A percentile compares a stretch with the other conserved stretches of the same genome.
Evolutionary conservation across 2,888 invertebrate species (phyloP).

Genomic region (Gymnoscelis rufifasciata): DNA sequence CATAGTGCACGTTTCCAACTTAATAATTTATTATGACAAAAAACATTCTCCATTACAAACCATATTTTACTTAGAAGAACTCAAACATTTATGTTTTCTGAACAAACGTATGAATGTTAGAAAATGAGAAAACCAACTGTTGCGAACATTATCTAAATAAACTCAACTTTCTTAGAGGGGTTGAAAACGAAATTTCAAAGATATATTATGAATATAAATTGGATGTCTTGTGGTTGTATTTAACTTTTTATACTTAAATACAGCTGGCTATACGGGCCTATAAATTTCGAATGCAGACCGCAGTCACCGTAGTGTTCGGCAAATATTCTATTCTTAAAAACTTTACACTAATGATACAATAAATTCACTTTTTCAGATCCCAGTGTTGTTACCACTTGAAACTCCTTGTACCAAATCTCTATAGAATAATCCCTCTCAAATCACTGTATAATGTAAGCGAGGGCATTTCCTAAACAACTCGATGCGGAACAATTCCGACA

Average conservation of each 20-base stretch:
- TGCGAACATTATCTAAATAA: not conserved
- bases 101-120: slow-evolving; percentile 4
- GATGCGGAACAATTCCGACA: slow-evolving; percentile 27
- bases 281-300: too few species aligned
- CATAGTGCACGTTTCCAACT: slow-evolving; percentile 1
- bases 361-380: too few species aligned
- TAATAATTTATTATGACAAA: slow-evolving; percentile 7
- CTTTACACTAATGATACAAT: too few species aligned
- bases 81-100: slow-evolving; percentile 13
- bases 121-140: not conserved
- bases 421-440: too few species aligned
- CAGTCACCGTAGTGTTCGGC: too few species aligned
- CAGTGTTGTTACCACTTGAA: too few species aligned
- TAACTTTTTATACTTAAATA: too few species aligned
- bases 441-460: slow-evolving; percentile 1
- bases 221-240: too few species aligned
- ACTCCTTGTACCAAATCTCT: too few species aligned
- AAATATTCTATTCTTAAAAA: too few species aligned
- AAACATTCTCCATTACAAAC: slow-evolving; percentile 4
- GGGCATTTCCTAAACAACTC: slow-evolving; percentile 8
- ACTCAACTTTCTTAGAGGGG: not conserved
- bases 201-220: too few species aligned
- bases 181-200: slow-evolving; percentile 5
- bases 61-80: slow-evolving; percentile 3
- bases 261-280: too few species aligned